These are phyloP conservation scores for Amphibalanus amphitrite DNA, from an alignment of 1,140 invertebrate genomes.

Conservation along the genomic window DNA sequence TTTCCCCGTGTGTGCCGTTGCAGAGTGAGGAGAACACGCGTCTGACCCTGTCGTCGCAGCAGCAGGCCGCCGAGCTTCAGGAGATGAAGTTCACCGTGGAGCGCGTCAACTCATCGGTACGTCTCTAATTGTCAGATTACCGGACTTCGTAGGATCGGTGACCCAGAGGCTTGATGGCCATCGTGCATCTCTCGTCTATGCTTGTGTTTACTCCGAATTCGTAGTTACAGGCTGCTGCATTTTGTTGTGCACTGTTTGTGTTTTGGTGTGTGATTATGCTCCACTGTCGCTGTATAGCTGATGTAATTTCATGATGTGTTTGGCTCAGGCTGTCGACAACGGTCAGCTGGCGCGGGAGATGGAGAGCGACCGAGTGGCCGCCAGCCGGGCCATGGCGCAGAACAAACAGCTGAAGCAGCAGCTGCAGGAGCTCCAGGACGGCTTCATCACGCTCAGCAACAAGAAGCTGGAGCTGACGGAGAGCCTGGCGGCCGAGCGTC, in stretches of 20 bases:
- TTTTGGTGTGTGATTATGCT: too few species aligned
- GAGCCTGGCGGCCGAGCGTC: conserved; percentile 57
- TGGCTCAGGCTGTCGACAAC: conserved; percentile 25
- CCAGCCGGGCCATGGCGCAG: conserved; percentile 75
- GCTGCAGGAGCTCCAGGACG: conserved; percentile 66
- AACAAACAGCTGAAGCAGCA: conserved; percentile 82
- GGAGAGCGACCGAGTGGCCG: conserved; percentile 85
- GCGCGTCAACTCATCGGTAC: background rate
- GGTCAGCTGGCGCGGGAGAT: conserved; percentile 56
- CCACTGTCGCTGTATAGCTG: too few species aligned
- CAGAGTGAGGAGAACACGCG: background rate
- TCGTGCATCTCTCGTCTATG: too few species aligned
- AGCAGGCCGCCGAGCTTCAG: background rate
- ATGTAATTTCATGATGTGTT: too few species aligned
- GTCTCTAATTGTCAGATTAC: too few species aligned
- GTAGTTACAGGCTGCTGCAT: too few species aligned
- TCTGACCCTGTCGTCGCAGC: background rate
- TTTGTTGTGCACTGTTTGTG: too few species aligned
- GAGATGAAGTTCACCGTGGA: background rate
- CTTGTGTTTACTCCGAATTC: too few species aligned
- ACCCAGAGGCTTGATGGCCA: too few species aligned
- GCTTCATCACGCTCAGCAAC: conserved; percentile 49
- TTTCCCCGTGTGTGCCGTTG: too few species aligned
- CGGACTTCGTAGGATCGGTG: too few species aligned
- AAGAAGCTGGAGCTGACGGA: conserved; percentile 63